Evolutionary conservation across 2,113 vertebrate species (phyloP), one percentile per base, ranked within the genome.

Genomic region (Platichthys stellatus): DNA sequence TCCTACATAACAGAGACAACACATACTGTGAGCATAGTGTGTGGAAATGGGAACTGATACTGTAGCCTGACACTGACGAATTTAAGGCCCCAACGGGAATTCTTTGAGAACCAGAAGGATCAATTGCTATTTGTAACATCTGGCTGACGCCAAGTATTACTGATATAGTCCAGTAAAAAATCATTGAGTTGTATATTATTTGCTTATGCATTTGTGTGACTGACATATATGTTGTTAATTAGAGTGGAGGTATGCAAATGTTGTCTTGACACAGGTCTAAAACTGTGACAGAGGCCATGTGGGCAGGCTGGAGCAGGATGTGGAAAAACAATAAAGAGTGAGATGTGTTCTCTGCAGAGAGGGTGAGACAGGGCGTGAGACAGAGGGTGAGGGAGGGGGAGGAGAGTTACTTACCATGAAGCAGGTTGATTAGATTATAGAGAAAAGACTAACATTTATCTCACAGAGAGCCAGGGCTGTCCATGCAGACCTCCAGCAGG

Each of bases 351-450:
- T 47, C 61, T 56, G 62, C n/a, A 78, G 49, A 82, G 63, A 72
- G 70, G 40, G 70, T 54, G 65, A 82, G 74, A 57, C 35, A 63
- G 51, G 28, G 61, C 53, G 64, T 58, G 60, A 70, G 38, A 61
- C 35, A 59, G 53, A 61, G 21, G 78, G 61, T 82, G 65, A 51
- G 69, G 76, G 76, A 79, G 77, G 24, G 47, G 53, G 65, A 31
- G 78, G 63, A 76, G 74, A 72, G 69, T 82, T 72, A 88, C 87
- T 88, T 88, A 87, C 70, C 77, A 82, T 83, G 78, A 83, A 83
- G 85, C 84, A 85, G 83, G 86, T 88, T 93, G 88, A 95, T 94
- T 90, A 85, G 90, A 93, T 95, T 94, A 92, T 83, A 76, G 69
- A 82, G 74, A 81, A 62, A 80, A 78, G 76, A 78, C 86, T 63